Base-by-base conservation (phyloP, 2,888 invertebrate species). In the Celastrina argiolus region DNA sequence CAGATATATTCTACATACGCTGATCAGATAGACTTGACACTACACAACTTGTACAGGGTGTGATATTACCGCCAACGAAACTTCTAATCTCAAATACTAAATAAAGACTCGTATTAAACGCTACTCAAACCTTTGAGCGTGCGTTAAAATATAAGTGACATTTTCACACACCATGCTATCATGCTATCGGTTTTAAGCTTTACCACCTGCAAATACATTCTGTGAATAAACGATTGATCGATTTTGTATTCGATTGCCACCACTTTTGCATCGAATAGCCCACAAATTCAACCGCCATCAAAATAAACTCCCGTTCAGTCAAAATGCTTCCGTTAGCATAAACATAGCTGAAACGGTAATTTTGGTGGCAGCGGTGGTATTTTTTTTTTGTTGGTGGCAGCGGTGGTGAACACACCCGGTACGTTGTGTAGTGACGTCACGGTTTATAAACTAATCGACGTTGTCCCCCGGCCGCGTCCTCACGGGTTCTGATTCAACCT, bases 401-500 rank as follows among this genome's bases (percentile, higher is more conserved):
- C 51, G 51, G 51, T 51, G 22, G 51, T 1, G 71, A 74, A 72
- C 71, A 74, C 72, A 73, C 73, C 73, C 74, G 67, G 39, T 39
- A 31, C 4, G 22, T 74, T 73, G 73, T 73, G 75, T 74, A 75
- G 72, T 74, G 72, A 74, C 70, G 70, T 72, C 67, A 70, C 72
- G 72, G 72, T 70, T 69, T 67, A 70, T 70, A 69, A 71, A 66
- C 65, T 66, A 69, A 61, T 67, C 66, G 31, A 31, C 31, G 31
- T 31, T 31, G 4, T 58, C 69, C 56, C 66, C 61, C 69, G 61
- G 71, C 66, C 59, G 65, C 69, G 22, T 71, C 71, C 81, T 89
- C 87, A 91, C 70, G 90, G 91, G 75, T 90, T 91, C 76, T 91
- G 91, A 83, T 91, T 91, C 82, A 91, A 91, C 91, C 91, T 91